Base-by-base conservation (phyloP, 2,113 vertebrate species). In the Bufo bufo region DNA sequence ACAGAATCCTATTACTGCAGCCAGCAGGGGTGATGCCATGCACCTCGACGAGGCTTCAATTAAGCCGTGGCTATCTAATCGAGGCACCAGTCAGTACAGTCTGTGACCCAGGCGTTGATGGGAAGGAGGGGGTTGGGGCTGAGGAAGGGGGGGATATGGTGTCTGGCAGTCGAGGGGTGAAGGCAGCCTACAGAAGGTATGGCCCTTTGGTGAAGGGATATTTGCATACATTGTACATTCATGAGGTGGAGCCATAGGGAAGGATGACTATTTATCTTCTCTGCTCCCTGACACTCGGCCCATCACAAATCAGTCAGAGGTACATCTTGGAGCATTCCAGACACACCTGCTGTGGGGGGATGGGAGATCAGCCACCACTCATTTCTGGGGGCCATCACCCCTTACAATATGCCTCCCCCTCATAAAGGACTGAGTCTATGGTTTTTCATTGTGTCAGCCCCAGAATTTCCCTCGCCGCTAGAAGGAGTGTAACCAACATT, bases 151-250 rank as follows among this genome's bases (percentile, higher is more conserved):
- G 19, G 20, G 19, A 16, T 14, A 47, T 43, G 56, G 19, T 16
- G 33, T 86, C 75, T 54, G 59, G 72, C 74, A 86, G 13, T 23
- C 45, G 20, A 79, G 75, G 59, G 49, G 72, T 86, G 88, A 92
- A 90, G 91, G 91, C 90, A 91, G 90, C 91, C 91, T 93, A 90
- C 92, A 92, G 92, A 92, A 93, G 91, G 92, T 92, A 91, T 92
- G 91, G 91, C 90, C 91, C 91, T 90, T 81, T 45, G 90, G 88
- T 89, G 90, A 90, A 89, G 92, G 90, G 93, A 94, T 92, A 97
- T 97, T 95, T 96, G 94, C 96, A 97, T 97, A 94, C 92, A 94
- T 95, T 95, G 95, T 90, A 94, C 94, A 93, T 92, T 92, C 91
- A 90, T 89, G 90, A 90, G 91, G 91, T 89, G 89, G 90, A 87